Evolutionary conservation across 2,888 invertebrate species (phyloP).

Genomic region (Mythimna vitellina): DNA sequence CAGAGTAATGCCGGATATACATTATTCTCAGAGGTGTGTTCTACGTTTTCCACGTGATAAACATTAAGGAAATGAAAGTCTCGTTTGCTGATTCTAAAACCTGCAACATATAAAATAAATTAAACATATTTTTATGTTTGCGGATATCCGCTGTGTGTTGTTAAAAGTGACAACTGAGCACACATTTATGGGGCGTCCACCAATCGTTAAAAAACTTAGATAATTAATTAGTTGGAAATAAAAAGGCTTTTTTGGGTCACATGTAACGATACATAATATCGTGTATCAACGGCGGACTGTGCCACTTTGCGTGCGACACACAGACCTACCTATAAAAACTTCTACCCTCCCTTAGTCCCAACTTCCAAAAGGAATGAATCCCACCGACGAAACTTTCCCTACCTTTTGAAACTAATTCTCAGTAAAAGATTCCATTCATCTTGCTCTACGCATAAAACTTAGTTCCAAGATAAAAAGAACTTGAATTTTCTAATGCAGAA

Average conservation of each 20-base stretch:
- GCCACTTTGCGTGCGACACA: not conserved
- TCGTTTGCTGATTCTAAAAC: slow-evolving; percentile 2
- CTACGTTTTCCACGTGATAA: not conserved
- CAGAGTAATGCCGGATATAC: too few species aligned
- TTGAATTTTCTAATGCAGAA: not conserved
- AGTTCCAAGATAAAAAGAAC: not conserved
- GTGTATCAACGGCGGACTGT: not conserved
- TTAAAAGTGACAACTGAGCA: slow-evolving; percentile 7
- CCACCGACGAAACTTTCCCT: not conserved
- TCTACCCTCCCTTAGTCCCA: not conserved
- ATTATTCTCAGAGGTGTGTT: not conserved
- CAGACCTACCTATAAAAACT: not conserved
- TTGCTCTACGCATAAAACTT: not conserved
- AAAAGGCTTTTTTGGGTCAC: not conserved
- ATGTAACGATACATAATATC: not conserved
- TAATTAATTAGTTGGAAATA: not conserved
- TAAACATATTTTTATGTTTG: slow-evolving; percentile 4
- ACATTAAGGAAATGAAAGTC: slow-evolving; percentile 19
- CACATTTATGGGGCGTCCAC: not conserved
- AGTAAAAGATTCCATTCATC: not conserved
- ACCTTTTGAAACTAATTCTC: not conserved
- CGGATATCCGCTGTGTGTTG: not conserved
- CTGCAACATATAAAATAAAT: slow-evolving; percentile 11
- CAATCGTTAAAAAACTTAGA: not conserved
- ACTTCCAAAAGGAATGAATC: not conserved